These are phyloP conservation scores for Cairina moschata DNA, from an alignment of 2,113 vertebrate species.

Conservation along the genomic window DNA sequence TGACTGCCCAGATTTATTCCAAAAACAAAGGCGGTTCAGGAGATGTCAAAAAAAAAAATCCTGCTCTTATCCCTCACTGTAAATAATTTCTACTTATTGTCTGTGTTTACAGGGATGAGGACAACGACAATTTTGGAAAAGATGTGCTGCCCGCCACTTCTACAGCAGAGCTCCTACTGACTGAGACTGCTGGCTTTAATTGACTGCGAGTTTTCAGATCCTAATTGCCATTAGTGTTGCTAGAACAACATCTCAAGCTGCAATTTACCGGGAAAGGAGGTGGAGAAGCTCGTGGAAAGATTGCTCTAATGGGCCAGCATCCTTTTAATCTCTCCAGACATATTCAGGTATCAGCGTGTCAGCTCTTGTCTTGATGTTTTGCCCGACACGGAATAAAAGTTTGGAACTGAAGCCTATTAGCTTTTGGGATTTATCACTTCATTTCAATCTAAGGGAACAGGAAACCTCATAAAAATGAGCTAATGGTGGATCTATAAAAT, in stretches of 20 bases:
- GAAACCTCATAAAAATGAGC: slow-evolving; percentile 5
- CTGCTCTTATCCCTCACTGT: not conserved
- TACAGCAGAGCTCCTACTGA: not conserved
- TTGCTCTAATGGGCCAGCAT: not conserved
- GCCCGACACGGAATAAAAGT: not conserved
- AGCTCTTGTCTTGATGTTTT: not conserved
- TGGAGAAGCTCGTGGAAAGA: not conserved
- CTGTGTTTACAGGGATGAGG: not conserved
- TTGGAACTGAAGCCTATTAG: not conserved
- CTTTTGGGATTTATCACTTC: not conserved
- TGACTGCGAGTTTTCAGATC: not conserved
- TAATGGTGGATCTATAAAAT: not conserved
- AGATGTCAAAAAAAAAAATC: not conserved
- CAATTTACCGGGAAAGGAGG: not conserved
- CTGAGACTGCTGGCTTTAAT: not conserved
- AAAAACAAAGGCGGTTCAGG: not conserved
- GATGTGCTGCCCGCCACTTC: not conserved
- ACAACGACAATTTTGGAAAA: slow-evolving; percentile 8
- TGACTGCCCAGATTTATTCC: not conserved
- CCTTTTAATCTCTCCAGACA: not conserved
- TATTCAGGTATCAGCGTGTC: not conserved
- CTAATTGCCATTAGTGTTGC: not conserved
- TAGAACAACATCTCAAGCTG: not conserved
- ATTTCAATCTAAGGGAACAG: slow-evolving; percentile 13
- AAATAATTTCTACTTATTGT: not conserved